Base-by-base conservation (phyloP, 2,888 invertebrate genomes). In the Bursaphelenchus okinawaensis region DNA sequence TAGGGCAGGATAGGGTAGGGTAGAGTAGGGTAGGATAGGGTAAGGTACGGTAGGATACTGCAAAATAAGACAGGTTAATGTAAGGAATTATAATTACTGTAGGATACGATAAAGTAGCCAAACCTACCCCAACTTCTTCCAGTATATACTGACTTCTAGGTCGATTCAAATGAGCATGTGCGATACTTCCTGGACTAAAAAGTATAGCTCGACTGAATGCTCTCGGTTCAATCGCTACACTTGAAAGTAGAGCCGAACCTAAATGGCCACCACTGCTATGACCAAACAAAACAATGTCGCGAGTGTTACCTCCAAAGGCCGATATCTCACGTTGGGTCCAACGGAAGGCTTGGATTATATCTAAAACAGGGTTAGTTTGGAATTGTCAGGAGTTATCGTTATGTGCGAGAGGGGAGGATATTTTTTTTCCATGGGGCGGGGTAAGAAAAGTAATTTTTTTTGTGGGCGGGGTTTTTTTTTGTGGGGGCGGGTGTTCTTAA, bases 181-280 rank as follows among this genome's bases (percentile, higher is more conserved):
- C 22, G 9, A 19, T 16, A 23, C 31, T 50, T 3, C 31, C 50
- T 59, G 50, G 50, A 29, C 60, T 59, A n/a, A 19, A 22, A 9
- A 59, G 23, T 16, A 59, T 51, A 16, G 60, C 60, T 19, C 60
- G 19, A n/a, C 28, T 19, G 31, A 59, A 59, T 12, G 60, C 60
- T 12, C 7, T n/a, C 4, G n/a, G 9, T 50, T 59, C 60, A 24
- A 59, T 22, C 9, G 51, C 22, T 23, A 50, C 50, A 2, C 29
- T 28, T 26, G 19, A 20, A 31, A 59, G 51, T 12, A 59, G 19
- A 19, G 52, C 52, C 50, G 51, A 50, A 9, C 19, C 60, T 1
- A 59, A 20, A 26, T 22, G 19, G 9, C 22, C 60, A 6, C 60
- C 60, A 23, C 50, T 50, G 24, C 24, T 23, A 7, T 51, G 31